Conservation (phyloP, 2,797 vertebrate species). For the Buphagus erythrorhynchus region DNA sequence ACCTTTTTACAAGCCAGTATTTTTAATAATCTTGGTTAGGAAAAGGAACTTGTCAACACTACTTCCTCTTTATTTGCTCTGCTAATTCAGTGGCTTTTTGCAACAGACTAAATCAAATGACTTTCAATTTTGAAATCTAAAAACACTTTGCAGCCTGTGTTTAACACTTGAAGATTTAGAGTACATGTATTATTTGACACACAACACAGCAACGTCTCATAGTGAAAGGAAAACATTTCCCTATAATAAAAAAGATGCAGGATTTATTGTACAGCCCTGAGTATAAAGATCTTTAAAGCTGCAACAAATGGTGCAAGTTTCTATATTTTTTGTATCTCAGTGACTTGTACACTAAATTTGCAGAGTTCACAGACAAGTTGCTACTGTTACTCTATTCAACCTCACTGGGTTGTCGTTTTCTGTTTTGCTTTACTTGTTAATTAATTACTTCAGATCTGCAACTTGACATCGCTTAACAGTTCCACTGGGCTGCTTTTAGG, state of each 20-base stretch:
- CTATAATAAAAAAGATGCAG: neutral
- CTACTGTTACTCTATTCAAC: neutral
- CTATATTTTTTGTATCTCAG: neutral
- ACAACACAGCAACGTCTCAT: neutral
- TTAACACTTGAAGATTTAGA: neutral
- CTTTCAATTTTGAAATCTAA: neutral
- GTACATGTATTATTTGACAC: neutral
- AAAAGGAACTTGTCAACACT: conserved; percentile 21
- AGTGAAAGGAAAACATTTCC: neutral
- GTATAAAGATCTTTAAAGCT: neutral
- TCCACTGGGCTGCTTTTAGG: neutral
- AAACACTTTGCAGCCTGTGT: neutral
- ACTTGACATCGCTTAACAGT: neutral
- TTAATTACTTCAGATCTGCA: neutral
- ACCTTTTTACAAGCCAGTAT: neutral
- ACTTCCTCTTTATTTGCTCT: conserved; percentile 21
- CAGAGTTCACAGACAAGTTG: neutral
- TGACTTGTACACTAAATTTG: neutral
- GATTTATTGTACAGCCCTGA: neutral
- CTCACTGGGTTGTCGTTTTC: neutral
- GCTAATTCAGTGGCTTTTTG: neutral
- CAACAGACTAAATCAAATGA: neutral
- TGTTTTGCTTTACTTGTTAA: neutral
- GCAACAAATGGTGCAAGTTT: neutral
- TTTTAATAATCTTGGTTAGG: conserved; percentile 7